Evolutionary conservation across 2,797 vertebrate genomes (phyloP).

Genomic region (Trachops cirrhosus): DNA sequence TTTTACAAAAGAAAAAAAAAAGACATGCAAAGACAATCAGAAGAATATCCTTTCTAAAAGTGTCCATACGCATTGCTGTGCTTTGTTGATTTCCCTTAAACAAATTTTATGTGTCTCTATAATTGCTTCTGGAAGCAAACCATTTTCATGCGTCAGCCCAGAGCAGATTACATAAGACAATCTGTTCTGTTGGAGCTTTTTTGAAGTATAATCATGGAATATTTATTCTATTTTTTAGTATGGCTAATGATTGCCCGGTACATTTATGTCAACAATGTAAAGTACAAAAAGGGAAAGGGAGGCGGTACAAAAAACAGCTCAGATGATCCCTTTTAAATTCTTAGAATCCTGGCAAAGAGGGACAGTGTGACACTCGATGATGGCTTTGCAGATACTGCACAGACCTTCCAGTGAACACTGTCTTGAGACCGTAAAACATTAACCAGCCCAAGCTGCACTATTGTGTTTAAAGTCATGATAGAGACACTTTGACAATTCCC

Average conservation of each 20-base stretch:
- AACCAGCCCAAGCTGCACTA: neutral
- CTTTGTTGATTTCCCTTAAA: conserved; percentile 2
- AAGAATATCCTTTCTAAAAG: neutral
- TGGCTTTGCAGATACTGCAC: neutral
- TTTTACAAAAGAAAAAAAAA: neutral
- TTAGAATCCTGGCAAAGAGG: conserved; percentile 23
- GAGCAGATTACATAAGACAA: neutral
- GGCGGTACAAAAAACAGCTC: neutral
- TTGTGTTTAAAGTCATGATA: conserved; percentile 33
- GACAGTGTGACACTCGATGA: neutral
- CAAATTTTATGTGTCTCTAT: neutral
- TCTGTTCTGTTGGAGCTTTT: conserved; percentile 18
- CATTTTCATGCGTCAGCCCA: neutral
- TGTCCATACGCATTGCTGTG: neutral
- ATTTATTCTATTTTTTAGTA: neutral
- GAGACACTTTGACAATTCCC: neutral
- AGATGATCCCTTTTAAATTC: conserved; percentile 30
- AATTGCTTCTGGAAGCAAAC: conserved; percentile 12
- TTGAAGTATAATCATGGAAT: conserved; percentile 36
- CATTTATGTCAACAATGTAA: conserved; percentile 46
- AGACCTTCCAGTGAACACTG: conserved; percentile 2
- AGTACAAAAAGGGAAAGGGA: neutral
- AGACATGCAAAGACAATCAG: neutral
- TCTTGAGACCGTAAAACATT: conserved; percentile 42
- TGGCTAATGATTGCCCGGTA: conserved; percentile 65